Base-by-base conservation (phyloP, 2,888 invertebrate species). In the Apocheima hispidaria region DNA sequence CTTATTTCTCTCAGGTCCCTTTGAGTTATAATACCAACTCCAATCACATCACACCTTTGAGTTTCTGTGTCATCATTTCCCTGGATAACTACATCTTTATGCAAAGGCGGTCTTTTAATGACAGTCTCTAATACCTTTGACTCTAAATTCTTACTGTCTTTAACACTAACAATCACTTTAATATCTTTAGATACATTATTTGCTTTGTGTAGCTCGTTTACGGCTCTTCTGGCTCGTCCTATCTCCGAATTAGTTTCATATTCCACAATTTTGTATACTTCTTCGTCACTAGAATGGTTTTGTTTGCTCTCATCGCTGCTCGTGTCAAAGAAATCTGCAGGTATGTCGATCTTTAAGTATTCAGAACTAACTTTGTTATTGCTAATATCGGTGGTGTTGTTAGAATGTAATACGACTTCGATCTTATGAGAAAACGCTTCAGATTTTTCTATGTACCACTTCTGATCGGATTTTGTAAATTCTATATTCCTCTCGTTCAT, bases 251-350 rank as follows among this genome's bases (percentile, higher is more conserved):
- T 73, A 1, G 80, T 79, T 71, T 89, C 88, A 63, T 91, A 90
- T 65, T 91, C 89, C 2, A 88, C 81, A 43, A 91, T 82, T 65
- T 90, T 89, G 53, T 77, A 89, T 6, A 90, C 87, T 71, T 86
- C 75, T 70, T 91, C 90, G 55, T 88, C 84, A 61, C 88, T 90
- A 0, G 81, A 82, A 33, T 75, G 78, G 14, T 66, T 74, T 23
- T 63, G 72, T 14, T 66, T 71, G 23, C 73, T 72, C 10, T 78
- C 78, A 10, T 82, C 79, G 28, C 73, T 75, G 21, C 65, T 83
- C 2, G 80, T 77, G 14, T 82, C 71, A 62, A 90, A 86, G 53
- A 87, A 90, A 16, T 82, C 84, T 73, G 84, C 83, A 0, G 89
- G 89, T 66, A 90, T 87, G 60, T 88, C 82, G 54, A 90, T 88